Conservation (phyloP, 1,140 invertebrate species). For the Drosophila hydei region DNA sequence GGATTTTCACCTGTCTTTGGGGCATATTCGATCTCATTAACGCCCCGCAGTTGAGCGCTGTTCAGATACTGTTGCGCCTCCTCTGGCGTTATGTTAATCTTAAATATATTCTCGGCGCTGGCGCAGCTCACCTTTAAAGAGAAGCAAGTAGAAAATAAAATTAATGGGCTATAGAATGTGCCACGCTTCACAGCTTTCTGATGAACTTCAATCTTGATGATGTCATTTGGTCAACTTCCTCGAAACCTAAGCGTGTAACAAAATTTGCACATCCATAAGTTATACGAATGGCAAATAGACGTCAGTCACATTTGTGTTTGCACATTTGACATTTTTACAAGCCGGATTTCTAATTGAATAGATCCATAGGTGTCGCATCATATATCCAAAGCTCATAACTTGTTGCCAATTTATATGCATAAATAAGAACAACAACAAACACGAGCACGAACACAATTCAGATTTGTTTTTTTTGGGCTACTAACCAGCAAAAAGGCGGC, state of each 20-base stretch:
- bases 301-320: slow-evolving; percentile 26
- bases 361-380: slow-evolving; percentile 8
- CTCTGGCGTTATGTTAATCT: slow-evolving; percentile 86
- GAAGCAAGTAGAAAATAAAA: slow-evolving; percentile 12
- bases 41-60: slow-evolving; percentile 65
- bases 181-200: slow-evolving; percentile 25
- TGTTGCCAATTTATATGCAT: slow-evolving; percentile 31
- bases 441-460: slow-evolving; percentile 29
- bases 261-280: slow-evolving; percentile 29
- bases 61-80: slow-evolving; percentile 86
- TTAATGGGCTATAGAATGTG: background rate
- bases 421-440: slow-evolving; percentile 28
- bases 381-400: slow-evolving; percentile 29
- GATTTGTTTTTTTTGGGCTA: slow-evolving; percentile 59
- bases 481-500: slow-evolving; percentile 77
- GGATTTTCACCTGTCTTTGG: slow-evolving; percentile 85
- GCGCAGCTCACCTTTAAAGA: slow-evolving; percentile 56
- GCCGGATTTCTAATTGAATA: slow-evolving; percentile 45
- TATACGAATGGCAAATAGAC: slow-evolving; percentile 3
- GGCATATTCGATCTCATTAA: slow-evolving; percentile 84
- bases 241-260: slow-evolving; percentile 33
- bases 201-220: slow-evolving; percentile 28
- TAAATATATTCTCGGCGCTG: slow-evolving; percentile 82
- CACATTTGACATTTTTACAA: slow-evolving; percentile 59
- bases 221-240: slow-evolving; percentile 32